Evolutionary conservation across 2,888 invertebrate species (phyloP).

Genomic region (Aphrophora alni): DNA sequence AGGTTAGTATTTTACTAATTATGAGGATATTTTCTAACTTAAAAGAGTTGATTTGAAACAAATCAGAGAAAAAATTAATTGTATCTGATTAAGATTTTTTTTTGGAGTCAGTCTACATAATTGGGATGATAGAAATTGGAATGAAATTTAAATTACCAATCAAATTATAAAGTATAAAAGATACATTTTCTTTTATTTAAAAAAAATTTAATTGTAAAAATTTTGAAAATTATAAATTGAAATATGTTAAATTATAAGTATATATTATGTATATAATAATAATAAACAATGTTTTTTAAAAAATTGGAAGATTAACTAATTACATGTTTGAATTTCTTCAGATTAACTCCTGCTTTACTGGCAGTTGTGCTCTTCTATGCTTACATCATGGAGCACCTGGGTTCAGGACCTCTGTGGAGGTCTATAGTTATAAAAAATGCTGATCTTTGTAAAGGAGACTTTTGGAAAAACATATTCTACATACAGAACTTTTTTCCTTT

Average conservation of each 20-base stretch:
- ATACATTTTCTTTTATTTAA: too few species aligned
- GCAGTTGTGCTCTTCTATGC: conserved; percentile 65
- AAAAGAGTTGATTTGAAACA: background rate
- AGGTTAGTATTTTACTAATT: conserved; percentile 62
- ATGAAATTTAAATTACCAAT: too few species aligned
- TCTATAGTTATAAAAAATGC: conserved; percentile 64
- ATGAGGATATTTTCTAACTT: background rate
- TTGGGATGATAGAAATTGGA: too few species aligned
- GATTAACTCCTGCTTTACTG: conserved; percentile 62
- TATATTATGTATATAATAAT: too few species aligned
- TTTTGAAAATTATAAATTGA: too few species aligned
- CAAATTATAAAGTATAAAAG: too few species aligned
- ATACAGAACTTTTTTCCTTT: conserved; percentile 67
- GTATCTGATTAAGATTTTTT: background rate
- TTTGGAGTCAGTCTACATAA: too few species aligned
- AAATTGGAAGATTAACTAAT: too few species aligned
- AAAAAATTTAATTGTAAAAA: too few species aligned
- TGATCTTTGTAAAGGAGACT: conserved; percentile 62
- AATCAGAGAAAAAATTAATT: too few species aligned
- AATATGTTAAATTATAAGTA: too few species aligned
- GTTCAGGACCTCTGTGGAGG: conserved; percentile 65
- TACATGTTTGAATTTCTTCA: conserved; percentile 50
- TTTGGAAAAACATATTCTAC: conserved; percentile 67
- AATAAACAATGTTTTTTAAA: too few species aligned
- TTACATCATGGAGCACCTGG: conserved; percentile 62